These are phyloP conservation scores for Platycercus adscitus DNA, from an alignment of 2,113 vertebrate species.

Conservation along the genomic window DNA sequence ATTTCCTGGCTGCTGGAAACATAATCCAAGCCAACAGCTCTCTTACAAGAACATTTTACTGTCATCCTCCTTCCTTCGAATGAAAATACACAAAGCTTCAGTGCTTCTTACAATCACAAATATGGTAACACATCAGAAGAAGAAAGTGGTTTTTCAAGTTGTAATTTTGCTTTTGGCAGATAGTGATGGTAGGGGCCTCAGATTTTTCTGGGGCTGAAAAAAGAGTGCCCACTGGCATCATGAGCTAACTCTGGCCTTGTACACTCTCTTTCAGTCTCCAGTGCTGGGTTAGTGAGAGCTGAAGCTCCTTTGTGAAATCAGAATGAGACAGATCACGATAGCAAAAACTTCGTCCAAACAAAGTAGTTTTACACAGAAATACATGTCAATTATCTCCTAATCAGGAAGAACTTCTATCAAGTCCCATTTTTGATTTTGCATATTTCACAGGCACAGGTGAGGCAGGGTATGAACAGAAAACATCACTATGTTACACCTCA, in stretches of 20 bases:
- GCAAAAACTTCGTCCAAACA: not conserved
- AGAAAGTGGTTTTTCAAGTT: not conserved
- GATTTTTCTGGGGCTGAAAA: not conserved
- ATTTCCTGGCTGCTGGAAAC: not conserved
- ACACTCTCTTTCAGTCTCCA: not conserved
- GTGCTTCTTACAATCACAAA: not conserved
- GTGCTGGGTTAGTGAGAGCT: not conserved
- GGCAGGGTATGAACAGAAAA: not conserved
- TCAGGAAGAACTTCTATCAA: not conserved
- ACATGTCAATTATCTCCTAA: not conserved
- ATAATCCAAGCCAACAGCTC: not conserved
- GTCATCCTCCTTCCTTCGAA: not conserved
- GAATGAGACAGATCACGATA: not conserved
- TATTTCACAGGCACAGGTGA: not conserved
- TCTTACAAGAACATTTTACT: not conserved
- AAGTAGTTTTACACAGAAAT: not conserved
- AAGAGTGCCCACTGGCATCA: not conserved
- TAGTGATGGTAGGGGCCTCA: not conserved
- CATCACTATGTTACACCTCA: not conserved
- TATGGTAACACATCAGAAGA: not conserved
- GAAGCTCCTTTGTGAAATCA: not conserved
- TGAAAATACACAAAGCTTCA: not conserved
- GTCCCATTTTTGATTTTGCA: not conserved
- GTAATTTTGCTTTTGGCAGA: not conserved
- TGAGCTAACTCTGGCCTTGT: fast-evolving